Conservation (phyloP, 2,888 invertebrate species). For the Diachrysia chrysitis region DNA sequence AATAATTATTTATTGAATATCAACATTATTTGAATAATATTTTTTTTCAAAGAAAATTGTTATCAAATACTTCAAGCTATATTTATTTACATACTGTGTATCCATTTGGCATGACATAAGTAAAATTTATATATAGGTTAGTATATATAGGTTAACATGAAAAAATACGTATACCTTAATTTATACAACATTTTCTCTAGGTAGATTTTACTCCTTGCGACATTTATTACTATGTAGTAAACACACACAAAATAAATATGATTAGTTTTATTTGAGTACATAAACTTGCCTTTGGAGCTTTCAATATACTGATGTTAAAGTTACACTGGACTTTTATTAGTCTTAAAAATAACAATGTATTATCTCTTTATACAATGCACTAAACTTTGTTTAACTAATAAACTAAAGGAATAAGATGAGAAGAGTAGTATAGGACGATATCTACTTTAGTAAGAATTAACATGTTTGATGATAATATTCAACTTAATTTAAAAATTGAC, state of each 20-base stretch:
- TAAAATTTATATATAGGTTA: too few species aligned
- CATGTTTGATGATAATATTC: too few species aligned
- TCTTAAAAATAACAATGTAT: constrained; percentile 6
- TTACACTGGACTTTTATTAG: background rate
- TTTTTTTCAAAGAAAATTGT: too few species aligned
- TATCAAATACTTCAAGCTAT: too few species aligned
- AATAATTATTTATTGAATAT: too few species aligned
- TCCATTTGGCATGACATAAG: too few species aligned
- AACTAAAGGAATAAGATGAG: background rate
- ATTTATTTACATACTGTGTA: too few species aligned
- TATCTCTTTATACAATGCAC: constrained; percentile 3
- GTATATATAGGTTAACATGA: too few species aligned
- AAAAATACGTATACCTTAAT: too few species aligned
- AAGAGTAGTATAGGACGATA: background rate
- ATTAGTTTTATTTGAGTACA: background rate
- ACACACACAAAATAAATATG: background rate
- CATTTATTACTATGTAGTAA: background rate
- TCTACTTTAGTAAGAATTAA: too few species aligned
- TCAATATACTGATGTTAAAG: background rate
- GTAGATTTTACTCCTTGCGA: background rate
- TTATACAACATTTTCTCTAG: background rate
- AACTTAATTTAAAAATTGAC: too few species aligned
- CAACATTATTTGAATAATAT: too few species aligned
- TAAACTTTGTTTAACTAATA: constrained; percentile 5
- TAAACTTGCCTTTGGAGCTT: background rate